Evolutionary conservation across 2,113 vertebrate species (phyloP), one percentile per base, ranked within the genome.

Genomic region (Oplegnathus fasciatus): DNA sequence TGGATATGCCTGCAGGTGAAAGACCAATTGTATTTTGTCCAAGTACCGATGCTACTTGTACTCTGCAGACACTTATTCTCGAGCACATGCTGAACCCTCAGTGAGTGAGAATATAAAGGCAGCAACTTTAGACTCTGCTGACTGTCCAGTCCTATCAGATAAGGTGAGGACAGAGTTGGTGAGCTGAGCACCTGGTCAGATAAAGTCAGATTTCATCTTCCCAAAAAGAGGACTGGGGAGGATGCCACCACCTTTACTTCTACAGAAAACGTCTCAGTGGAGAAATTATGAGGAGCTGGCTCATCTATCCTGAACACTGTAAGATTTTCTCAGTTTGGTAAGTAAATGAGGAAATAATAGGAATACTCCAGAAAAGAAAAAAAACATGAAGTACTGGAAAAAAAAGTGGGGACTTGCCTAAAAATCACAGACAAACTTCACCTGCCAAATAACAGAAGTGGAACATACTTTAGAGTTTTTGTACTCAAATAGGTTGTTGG

Each of bases 131-230:
- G 60, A 74, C 50, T 22, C 37, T n/a, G 37, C 61, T 34, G 70
- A 46, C 69, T 6, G 26, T 28, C 28, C 61, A 3, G 42, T 40
- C 24, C 6, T 10, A 14, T 61, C 71, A 68, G 80, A 83, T 70
- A 62, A 75, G 9, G 24, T 0, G 54, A 75, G 55, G 55, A 42
- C 18, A 3, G 73, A 54, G 52, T 17, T 37, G 55, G 46, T 6
- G 55, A 60, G 44, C 64, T 52, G 71, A 82, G 62, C 71, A 60
- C 22, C 44, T 26, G 24, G n/a, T 42, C 57, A 64, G 81, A 76
- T 62, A 55, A 26, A n/a, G 46, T 76, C 55, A 64, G 57, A 68
- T 76, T 76, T 75, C 42, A 61, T 68, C 66, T 71, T 32, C 46
- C 42, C 17, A 62, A 44, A 84, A 58, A 28, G 26, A 48, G 14